phyloP scores from a whole-genome alignment of 2,888 invertebrate genomes.

The Ditula angustiorana region DNA sequence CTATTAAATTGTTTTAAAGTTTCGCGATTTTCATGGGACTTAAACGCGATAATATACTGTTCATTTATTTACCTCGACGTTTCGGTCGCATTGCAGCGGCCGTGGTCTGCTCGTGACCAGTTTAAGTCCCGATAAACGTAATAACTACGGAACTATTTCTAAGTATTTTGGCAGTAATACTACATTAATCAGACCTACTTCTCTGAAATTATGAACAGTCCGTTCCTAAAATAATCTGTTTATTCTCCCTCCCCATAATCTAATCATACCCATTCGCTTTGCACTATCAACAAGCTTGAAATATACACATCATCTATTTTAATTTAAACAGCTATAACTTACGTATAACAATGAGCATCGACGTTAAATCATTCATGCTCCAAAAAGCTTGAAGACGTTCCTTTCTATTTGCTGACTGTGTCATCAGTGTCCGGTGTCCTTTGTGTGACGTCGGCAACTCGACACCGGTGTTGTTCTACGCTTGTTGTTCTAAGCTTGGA shows the following conservation, averaged over 20 bases:
- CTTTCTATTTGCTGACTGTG: conserved; percentile 45
- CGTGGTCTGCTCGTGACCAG: no score
- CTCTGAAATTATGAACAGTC: not conserved
- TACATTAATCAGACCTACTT: not conserved
- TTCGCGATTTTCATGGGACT: no score
- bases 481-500: conserved; percentile 23
- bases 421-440: conserved; percentile 54
- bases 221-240: not conserved
- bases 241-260: not conserved
- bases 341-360: conserved; percentile 13
- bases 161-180: not conserved
- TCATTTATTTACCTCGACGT: no score
- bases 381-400: conserved; percentile 47
- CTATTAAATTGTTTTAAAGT: no score
- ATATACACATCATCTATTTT: not conserved
- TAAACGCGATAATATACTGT: no score
- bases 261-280: not conserved
- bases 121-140: no score
- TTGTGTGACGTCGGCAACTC: conserved; percentile 48
- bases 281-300: not conserved
- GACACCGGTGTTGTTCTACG: conserved; percentile 44
- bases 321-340: not conserved
- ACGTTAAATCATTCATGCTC: conserved; percentile 44
- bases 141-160: no score
- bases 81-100: no score